phyloP scores from a whole-genome alignment of 2,888 invertebrate species.

The Amphiduros pacificus region DNA sequence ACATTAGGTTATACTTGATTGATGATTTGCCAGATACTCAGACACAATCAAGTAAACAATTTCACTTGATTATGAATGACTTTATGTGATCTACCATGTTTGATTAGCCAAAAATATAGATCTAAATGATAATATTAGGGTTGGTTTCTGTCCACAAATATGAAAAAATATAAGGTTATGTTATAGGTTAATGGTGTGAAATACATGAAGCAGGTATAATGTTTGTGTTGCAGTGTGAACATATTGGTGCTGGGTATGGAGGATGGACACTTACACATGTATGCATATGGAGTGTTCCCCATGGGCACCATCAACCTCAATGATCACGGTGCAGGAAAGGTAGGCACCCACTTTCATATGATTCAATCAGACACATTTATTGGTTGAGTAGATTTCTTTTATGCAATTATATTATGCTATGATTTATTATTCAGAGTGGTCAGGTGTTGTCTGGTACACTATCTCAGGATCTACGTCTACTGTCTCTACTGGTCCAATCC shows the following conservation, averaged over 20 bases:
- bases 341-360: too few species aligned
- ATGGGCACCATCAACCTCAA: conserved; percentile 69
- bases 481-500: conserved; percentile 60
- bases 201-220: too few species aligned
- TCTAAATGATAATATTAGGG: too few species aligned
- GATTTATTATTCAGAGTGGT: conserved; percentile 30
- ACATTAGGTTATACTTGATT: background rate
- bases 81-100: too few species aligned
- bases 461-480: conserved; percentile 72
- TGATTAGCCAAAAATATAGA: too few species aligned
- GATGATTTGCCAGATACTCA: too few species aligned
- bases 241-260: conserved; percentile 79
- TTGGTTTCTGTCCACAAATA: too few species aligned
- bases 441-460: conserved; percentile 69
- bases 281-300: conserved; percentile 83
- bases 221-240: conserved; percentile 64
- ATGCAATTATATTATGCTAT: background rate
- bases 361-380: background rate
- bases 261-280: conserved; percentile 70
- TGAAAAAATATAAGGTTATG: too few species aligned
- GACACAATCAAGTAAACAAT: too few species aligned
- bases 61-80: too few species aligned
- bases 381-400: background rate
- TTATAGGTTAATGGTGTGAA: too few species aligned
- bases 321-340: conserved; percentile 15